Conservation (phyloP, 2,888 invertebrate species). For the Theodoxus fluviatilis region DNA sequence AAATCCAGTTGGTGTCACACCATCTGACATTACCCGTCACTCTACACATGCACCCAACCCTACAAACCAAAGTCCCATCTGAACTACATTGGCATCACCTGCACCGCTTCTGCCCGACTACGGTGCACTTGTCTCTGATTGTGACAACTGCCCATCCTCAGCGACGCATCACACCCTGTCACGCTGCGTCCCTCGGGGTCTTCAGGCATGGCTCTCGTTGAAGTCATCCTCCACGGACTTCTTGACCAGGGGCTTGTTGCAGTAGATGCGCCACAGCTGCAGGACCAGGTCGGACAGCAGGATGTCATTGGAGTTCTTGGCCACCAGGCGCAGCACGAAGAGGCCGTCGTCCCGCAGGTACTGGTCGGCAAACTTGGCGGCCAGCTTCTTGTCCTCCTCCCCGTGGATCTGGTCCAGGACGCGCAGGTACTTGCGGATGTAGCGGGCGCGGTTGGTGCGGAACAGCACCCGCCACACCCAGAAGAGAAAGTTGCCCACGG, state of each 20-base stretch:
- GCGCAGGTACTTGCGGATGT: conserved; percentile 56
- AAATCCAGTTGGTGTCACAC: too few relatives aligned
- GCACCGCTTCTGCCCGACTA: too few relatives aligned
- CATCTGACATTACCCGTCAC: too few relatives aligned
- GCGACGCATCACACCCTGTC: too few relatives aligned
- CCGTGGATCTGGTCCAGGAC: conserved; percentile 49
- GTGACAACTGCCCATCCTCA: too few relatives aligned
- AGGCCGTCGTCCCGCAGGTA: conserved; percentile 53
- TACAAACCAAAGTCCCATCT: too few relatives aligned
- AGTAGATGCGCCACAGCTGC: conserved; percentile 51
- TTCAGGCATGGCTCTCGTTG: conserved; percentile 43
- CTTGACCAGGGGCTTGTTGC: conserved; percentile 47
- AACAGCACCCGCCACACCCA: conserved; percentile 53
- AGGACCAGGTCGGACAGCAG: conserved; percentile 51
- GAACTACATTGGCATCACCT: too few relatives aligned
- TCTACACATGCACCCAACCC: too few relatives aligned
- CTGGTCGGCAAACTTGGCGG: conserved; percentile 51
- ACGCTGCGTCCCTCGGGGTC: not conserved
- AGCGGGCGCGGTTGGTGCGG: conserved; percentile 45
- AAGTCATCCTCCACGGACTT: conserved; percentile 40
- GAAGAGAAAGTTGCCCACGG: conserved; percentile 51
- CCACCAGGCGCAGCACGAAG: conserved; percentile 53
- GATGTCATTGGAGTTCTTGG: conserved; percentile 56
- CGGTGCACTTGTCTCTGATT: too few relatives aligned
- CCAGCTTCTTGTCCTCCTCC: conserved; percentile 52